A percentile compares a stretch with the other conserved stretches of the same genome.
Evolutionary conservation across 2,797 vertebrate species (phyloP).

Genomic region (Poeciliopsis presidionis): DNA sequence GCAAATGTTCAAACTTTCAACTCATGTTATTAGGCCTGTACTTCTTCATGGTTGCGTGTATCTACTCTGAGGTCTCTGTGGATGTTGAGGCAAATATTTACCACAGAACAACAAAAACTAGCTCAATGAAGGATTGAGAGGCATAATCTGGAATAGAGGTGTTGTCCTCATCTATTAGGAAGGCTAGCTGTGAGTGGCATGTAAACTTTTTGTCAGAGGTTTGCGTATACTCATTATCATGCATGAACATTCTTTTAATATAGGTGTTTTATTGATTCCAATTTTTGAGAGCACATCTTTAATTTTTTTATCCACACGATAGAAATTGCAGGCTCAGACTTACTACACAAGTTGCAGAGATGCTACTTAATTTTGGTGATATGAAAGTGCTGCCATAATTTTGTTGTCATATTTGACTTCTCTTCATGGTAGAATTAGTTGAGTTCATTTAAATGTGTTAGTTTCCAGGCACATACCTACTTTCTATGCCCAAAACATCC

Average conservation of each 20-base stretch:
- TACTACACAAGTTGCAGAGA: not conserved
- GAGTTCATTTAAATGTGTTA: not conserved
- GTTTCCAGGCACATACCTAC: not conserved
- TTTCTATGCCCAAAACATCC: not conserved
- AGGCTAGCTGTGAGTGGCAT: conserved; percentile 11
- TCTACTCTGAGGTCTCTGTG: not conserved
- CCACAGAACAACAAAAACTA: not conserved
- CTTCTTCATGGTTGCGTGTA: not conserved
- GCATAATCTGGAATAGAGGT: conserved; percentile 2
- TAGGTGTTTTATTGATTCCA: not conserved
- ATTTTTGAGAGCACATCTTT: not conserved
- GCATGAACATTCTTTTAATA: not conserved
- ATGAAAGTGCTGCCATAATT: not conserved
- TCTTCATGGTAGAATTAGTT: not conserved
- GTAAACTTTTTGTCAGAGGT: not conserved
- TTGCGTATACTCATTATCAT: not conserved
- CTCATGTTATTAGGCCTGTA: not conserved
- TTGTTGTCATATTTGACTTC: not conserved
- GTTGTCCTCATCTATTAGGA: conserved; percentile 16
- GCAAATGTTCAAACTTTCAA: not conserved
- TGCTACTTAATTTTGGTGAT: not conserved
- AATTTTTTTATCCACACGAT: not conserved
- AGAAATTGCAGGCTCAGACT: too few relatives aligned
- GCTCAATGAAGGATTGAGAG: conserved; percentile 1
- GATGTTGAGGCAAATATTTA: not conserved